Conservation (phyloP, 2,113 vertebrate species). For the Martes martes region DNA sequence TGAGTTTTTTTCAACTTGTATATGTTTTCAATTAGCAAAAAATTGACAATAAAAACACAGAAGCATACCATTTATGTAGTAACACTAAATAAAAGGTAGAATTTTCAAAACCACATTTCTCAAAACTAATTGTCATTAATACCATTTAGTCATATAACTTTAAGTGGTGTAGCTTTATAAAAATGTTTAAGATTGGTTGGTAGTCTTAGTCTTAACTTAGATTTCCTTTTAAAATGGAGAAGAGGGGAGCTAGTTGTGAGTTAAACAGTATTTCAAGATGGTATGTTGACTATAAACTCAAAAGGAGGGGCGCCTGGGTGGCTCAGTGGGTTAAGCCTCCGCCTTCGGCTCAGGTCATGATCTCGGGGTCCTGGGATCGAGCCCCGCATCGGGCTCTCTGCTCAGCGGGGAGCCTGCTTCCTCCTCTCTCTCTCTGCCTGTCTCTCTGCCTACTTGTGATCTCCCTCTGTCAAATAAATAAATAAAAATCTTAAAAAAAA, state of each 20-base stretch:
- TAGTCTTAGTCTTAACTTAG: conserved; percentile 23
- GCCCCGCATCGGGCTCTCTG: too few species aligned
- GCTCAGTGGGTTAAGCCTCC: too few species aligned
- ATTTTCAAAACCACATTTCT: conserved; percentile 3
- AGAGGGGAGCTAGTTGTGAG: not conserved
- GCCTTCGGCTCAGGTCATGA: too few species aligned
- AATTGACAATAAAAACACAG: not conserved
- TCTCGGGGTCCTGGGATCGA: too few species aligned
- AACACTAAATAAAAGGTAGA: conserved; percentile 20
- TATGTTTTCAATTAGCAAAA: conserved; percentile 21
- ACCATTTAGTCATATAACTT: conserved; percentile 51
- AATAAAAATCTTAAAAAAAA: too few species aligned
- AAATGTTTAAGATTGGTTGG: not conserved
- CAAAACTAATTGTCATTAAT: conserved; percentile 26
- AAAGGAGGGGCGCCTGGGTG: not conserved
- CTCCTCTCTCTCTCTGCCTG: too few species aligned
- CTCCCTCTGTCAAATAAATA: too few species aligned
- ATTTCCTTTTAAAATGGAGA: conserved; percentile 47
- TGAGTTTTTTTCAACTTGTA: not conserved
- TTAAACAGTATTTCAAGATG: conserved; percentile 36
- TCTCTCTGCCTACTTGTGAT: too few species aligned
- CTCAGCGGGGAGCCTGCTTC: too few species aligned
- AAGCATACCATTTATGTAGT: not conserved
- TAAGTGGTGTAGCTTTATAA: conserved; percentile 19
- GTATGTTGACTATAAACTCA: not conserved